Evolutionary conservation across 1,140 invertebrate species (phyloP), one percentile per base, ranked within the genome.

Genomic region (Cyclina sinensis): DNA sequence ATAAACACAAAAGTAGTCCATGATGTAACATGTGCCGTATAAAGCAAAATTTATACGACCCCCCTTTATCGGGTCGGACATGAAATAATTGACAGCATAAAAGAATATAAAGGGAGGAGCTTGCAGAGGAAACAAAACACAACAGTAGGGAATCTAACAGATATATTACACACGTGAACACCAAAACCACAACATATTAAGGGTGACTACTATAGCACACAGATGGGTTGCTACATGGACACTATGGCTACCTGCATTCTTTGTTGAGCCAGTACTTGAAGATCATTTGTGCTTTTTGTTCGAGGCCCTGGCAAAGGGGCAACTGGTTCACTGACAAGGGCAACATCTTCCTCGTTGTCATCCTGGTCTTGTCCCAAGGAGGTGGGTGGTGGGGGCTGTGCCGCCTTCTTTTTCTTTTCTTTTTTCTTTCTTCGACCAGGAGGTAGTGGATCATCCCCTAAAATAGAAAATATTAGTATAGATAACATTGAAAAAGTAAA

Each of bases 261-360:
- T 30, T 85, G 65, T 62, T 74, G 43, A 24, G 74, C 73, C 51
- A 85, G 48, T 27, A 35, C 54, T 37, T 86, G 32, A 24, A 88
- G 76, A 39, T 88, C 76, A 14, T 73, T 80, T 35, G 78, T 88
- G 65, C 86, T 88, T 24, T 78, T 51, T 9, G 86, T 88, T 32
- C 86, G 35, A n/a, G 35, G 39, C 1, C 62, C 68, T 0, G 86
- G 86, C 48, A 57, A n/a, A 27, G 86, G 86, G 27, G 24, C 86
- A 18, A 88, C 79, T 16, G 86, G 86, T 21, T 80, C 65, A 57
- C 86, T 88, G 16, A 65, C 86, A 27, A 62, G 35, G 18, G 37
- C 76, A 18, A 35, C 57, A n/a, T 81, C 86, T 24, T 81, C 78
- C 3, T 81, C 76, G 12, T 65, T n/a, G 46, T 88, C 86, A 39